phyloP scores from a whole-genome alignment of 2,113 vertebrate species.

The Rhinichthys klamathensis region DNA sequence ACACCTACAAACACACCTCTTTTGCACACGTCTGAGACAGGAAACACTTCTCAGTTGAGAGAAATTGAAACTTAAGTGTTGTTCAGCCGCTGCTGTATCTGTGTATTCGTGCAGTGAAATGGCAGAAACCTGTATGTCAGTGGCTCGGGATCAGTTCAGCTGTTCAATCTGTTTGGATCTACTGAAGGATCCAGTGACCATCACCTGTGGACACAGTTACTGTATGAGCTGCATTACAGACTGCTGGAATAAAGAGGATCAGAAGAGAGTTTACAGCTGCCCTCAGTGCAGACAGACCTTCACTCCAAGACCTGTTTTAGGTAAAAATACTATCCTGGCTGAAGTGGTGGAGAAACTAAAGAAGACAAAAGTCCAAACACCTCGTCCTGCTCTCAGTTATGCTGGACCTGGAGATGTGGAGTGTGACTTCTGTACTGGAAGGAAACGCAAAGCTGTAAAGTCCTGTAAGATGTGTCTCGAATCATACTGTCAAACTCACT shows the following conservation, averaged over 20 bases:
- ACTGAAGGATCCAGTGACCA: neutral
- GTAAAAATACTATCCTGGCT: neutral
- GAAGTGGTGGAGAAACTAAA: neutral
- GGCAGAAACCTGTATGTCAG: neutral
- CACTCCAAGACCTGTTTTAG: conserved; percentile 11
- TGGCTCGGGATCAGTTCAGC: neutral
- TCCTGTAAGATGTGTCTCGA: neutral
- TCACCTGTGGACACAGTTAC: neutral
- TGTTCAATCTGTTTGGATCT: conserved; percentile 10
- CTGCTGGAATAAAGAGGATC: neutral
- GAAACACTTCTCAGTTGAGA: no score
- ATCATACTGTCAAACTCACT: neutral
- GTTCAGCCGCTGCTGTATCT: neutral
- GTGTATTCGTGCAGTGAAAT: neutral
- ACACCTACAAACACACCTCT: no score
- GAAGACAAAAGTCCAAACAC: neutral
- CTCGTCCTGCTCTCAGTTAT: neutral
- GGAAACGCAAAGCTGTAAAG: neutral
- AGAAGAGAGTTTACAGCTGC: neutral
- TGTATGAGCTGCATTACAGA: neutral
- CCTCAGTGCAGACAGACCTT: conserved; percentile 29
- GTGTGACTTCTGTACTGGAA: conserved; percentile 4
- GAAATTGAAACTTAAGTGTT: no score
- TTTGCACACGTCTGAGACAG: neutral
- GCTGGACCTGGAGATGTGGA: conserved; percentile 21